phyloP scores from a whole-genome alignment of 1,140 invertebrate species.

The Glomeris maerens region DNA sequence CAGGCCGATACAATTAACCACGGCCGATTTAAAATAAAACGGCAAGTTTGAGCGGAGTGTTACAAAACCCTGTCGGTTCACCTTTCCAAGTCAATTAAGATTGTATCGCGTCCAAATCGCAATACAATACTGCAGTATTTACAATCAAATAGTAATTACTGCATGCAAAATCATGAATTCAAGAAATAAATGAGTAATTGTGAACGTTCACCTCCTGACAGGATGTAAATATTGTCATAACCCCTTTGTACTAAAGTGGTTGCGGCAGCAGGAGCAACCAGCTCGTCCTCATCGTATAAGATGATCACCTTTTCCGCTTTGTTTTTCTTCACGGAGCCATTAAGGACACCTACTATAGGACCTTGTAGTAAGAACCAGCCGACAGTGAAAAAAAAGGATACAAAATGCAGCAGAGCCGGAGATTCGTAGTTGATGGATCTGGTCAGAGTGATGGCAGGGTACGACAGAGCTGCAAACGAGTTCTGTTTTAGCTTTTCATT shows the following conservation, averaged over 20 bases:
- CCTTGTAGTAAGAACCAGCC: not conserved
- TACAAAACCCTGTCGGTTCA: too few species aligned
- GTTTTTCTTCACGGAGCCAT: slow-evolving; percentile 35
- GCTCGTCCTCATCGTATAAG: slow-evolving; percentile 39
- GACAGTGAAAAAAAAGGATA: slow-evolving; percentile 25
- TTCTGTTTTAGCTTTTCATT: slow-evolving; percentile 6
- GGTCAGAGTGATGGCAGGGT: slow-evolving; percentile 31
- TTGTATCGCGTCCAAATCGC: too few species aligned
- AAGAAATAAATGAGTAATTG: slow-evolving; percentile 3
- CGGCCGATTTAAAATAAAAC: too few species aligned
- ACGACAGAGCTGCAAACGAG: slow-evolving; percentile 28
- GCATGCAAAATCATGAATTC: slow-evolving; percentile 9
- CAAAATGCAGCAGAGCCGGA: slow-evolving; percentile 31
- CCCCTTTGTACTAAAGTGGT: slow-evolving; percentile 37
- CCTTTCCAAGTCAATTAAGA: too few species aligned
- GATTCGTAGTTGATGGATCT: slow-evolving; percentile 34
- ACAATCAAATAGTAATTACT: not conserved
- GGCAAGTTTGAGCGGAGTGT: too few species aligned
- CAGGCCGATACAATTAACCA: too few species aligned
- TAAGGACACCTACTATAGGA: slow-evolving; percentile 6
- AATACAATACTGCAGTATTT: too few species aligned
- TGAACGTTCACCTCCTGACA: slow-evolving; percentile 38
- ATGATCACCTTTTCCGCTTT: slow-evolving; percentile 34
- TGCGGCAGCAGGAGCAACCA: slow-evolving; percentile 27
- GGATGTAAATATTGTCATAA: slow-evolving; percentile 39